Conservation (phyloP, 2,797 vertebrate species). For the Aplochiton taeniatus region DNA sequence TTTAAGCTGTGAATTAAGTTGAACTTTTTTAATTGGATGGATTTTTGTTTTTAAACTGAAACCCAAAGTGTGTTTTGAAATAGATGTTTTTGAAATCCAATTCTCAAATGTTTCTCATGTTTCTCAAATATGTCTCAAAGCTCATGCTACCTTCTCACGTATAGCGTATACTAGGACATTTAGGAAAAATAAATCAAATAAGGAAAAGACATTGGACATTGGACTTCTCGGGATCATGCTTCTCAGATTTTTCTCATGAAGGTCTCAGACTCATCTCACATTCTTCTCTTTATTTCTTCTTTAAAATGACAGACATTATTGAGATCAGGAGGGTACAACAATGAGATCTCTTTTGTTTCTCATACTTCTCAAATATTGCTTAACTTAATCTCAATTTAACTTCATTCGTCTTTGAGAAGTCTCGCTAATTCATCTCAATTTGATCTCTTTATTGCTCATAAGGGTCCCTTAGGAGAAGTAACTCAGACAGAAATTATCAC, state of each 20-base stretch:
- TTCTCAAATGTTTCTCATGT: conserved; percentile 13
- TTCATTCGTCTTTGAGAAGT: conserved; percentile 4
- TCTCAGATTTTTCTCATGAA: conserved; percentile 26
- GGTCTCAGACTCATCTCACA: conserved; percentile 13
- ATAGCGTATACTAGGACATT: conserved; percentile 21
- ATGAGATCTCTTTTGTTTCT: conserved; percentile 26
- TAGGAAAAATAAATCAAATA: conserved; percentile 15
- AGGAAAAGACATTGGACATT: conserved; percentile 18
- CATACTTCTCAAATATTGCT: conserved; percentile 16
- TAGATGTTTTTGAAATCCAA: conserved; percentile 16
- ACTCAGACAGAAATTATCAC: conserved; percentile 12
- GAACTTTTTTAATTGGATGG: too few relatives aligned
- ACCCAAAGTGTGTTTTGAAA: neutral
- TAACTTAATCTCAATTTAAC: conserved; percentile 12
- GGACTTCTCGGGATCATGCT: conserved; percentile 18
- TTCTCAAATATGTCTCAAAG: conserved; percentile 19
- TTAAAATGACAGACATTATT: conserved; percentile 17
- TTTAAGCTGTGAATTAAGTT: too few relatives aligned
- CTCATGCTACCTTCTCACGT: conserved; percentile 17
- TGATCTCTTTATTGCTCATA: conserved; percentile 28
- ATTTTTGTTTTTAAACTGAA: neutral
- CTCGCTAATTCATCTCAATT: conserved; percentile 3
- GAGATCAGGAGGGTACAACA: conserved; percentile 25
- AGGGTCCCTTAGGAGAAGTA: neutral
- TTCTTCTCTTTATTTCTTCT: conserved; percentile 4